Evolutionary conservation across 2,888 invertebrate genomes (phyloP).

Genomic region (Standfussiana lucernea): DNA sequence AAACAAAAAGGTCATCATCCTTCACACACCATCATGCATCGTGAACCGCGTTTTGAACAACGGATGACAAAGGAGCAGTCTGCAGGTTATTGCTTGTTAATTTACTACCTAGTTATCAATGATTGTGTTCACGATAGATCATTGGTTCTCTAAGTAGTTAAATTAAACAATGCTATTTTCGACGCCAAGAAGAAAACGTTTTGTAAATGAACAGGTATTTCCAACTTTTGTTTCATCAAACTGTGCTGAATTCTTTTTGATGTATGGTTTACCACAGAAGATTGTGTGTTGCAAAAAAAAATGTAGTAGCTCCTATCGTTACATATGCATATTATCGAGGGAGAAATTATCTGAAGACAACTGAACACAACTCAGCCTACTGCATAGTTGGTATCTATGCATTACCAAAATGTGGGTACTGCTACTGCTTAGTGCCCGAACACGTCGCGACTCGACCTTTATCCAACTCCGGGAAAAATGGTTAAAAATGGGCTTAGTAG

Average conservation of each 20-base stretch:
- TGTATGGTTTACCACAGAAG: not conserved
- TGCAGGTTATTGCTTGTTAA: too few relatives aligned
- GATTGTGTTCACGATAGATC: too few relatives aligned
- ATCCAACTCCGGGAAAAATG: slow-evolving; percentile 93
- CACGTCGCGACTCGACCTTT: slow-evolving; percentile 97
- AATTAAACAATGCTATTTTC: too few relatives aligned
- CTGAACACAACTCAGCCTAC: slow-evolving; percentile 88
- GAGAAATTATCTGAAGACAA: not conserved
- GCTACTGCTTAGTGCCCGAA: slow-evolving; percentile 95
- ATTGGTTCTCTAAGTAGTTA: too few relatives aligned
- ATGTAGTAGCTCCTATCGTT: too few relatives aligned
- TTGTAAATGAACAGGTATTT: not conserved
- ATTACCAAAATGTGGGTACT: slow-evolving; percentile 94
- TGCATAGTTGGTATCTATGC: slow-evolving; percentile 94
- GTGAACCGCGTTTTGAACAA: not conserved
- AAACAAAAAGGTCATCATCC: slow-evolving; percentile 15
- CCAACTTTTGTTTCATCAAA: not conserved
- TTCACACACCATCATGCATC: not conserved
- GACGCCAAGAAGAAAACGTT: not conserved
- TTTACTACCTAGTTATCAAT: too few relatives aligned
- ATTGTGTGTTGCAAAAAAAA: not conserved
- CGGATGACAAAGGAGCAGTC: not conserved
- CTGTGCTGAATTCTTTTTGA: not conserved
- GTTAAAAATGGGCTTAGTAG: too few relatives aligned
- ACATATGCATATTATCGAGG: not conserved